A percentile compares a stretch with the other conserved stretches of the same genome.
phyloP scores from a whole-genome alignment of 92 coral and sea anemone species.

The Chrysogorgia sp. region DNA sequence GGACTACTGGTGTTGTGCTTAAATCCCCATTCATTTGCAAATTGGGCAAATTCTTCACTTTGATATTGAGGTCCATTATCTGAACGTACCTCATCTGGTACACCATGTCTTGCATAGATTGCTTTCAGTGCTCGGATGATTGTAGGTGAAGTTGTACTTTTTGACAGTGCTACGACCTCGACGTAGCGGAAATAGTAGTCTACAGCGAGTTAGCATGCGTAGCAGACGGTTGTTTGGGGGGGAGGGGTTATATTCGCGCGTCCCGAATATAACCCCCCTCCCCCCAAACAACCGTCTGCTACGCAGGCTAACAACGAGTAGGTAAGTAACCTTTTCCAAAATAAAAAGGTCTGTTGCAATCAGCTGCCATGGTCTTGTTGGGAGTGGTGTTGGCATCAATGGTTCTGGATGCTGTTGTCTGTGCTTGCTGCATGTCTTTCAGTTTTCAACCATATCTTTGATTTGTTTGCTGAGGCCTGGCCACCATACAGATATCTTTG shows the following conservation, averaged over 20 bases:
- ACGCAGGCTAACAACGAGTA: too few relatives aligned
- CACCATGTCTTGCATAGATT: conserved; percentile 47
- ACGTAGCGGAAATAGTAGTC: conserved; percentile 49
- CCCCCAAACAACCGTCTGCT: too few relatives aligned
- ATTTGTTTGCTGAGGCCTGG: conserved; percentile 37
- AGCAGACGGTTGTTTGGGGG: too few relatives aligned
- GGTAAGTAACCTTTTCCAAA: conserved; percentile 35
- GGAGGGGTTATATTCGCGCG: too few relatives aligned
- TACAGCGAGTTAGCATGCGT: too few relatives aligned
- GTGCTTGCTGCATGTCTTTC: conserved; percentile 32
- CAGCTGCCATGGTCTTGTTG: conserved; percentile 56
- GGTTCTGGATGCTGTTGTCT: conserved; percentile 19
- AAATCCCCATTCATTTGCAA: conserved; percentile 55
- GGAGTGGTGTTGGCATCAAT: conserved; percentile 37
- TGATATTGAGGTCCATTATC: conserved; percentile 38
- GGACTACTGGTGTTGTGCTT: conserved; percentile 48
- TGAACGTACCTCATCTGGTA: conserved; percentile 42
- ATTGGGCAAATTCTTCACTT: conserved; percentile 43
- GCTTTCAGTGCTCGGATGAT: conserved; percentile 23
- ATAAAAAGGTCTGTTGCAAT: conserved; percentile 49
- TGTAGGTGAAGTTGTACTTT: neutral
- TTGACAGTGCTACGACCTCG: conserved; percentile 40
- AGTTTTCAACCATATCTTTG: conserved; percentile 25
- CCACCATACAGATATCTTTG: conserved; percentile 45
- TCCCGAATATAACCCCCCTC: too few relatives aligned